Conservation (phyloP, 2,797 vertebrate genomes). For the Sebastes flavidus region DNA sequence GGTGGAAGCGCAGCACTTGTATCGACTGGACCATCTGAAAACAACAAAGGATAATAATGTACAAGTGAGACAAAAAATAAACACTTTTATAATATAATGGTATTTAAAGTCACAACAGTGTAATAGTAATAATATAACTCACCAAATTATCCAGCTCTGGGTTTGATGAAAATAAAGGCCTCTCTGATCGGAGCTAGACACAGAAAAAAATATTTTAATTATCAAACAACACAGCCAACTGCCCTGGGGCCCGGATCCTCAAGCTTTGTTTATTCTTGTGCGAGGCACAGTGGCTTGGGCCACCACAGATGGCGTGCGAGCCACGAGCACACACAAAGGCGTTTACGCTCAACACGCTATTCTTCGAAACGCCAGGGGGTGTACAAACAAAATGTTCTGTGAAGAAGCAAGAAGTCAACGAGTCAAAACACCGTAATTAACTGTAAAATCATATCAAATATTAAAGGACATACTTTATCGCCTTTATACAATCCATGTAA, state of each 20-base stretch:
- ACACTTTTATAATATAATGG: neutral
- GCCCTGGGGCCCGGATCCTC: neutral
- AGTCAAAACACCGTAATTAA: neutral
- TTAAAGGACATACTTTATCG: neutral
- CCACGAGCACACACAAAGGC: neutral
- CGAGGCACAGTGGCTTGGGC: neutral
- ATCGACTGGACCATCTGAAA: conserved; percentile 78
- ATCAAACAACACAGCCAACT: neutral
- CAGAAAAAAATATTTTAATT: neutral
- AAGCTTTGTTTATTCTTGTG: neutral
- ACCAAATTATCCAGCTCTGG: conserved; percentile 86
- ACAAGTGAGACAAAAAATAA: neutral
- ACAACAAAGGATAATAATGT: neutral
- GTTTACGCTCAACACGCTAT: neutral
- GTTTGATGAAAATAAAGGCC: conserved; percentile 90
- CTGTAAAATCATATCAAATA: neutral
- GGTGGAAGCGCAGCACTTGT: conserved; percentile 78
- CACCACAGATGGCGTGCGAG: neutral
- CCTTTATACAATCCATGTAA: neutral
- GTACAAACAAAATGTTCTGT: neutral
- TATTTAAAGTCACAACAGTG: neutral
- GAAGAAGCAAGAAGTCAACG: neutral
- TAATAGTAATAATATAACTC: neutral
- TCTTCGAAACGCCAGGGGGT: neutral
- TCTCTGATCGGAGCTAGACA: conserved; percentile 89